phyloP scores from a whole-genome alignment of 2,888 invertebrate species.

The Campoletis raptor region DNA sequence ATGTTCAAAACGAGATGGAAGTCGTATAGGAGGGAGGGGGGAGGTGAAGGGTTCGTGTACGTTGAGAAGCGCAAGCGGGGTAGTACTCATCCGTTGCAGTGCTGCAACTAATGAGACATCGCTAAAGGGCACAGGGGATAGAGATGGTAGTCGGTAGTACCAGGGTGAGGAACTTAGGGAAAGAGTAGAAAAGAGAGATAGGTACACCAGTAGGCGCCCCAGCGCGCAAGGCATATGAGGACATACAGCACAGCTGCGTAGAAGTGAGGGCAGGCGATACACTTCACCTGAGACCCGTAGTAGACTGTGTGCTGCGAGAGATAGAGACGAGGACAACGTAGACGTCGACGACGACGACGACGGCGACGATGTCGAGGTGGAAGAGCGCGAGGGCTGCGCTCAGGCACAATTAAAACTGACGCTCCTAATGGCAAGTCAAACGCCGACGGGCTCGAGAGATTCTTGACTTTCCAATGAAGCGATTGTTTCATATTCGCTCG shows the following conservation, averaged over 20 bases:
- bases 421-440: slow-evolving; percentile 85
- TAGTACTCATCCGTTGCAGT: slow-evolving; percentile 83
- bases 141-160: slow-evolving; percentile 63
- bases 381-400: slow-evolving; percentile 76
- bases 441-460: slow-evolving; percentile 85
- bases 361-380: slow-evolving; percentile 74
- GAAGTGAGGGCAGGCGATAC: slow-evolving; percentile 82
- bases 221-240: slow-evolving; percentile 71
- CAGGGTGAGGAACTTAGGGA: slow-evolving; percentile 30
- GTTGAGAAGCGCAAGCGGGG: slow-evolving; percentile 73
- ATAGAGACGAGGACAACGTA: slow-evolving; percentile 73
- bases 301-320: slow-evolving; percentile 76
- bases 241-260: slow-evolving; percentile 77
- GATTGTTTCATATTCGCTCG: slow-evolving; percentile 84
- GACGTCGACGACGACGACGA: slow-evolving; percentile 71
- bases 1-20: slow-evolving; percentile 59
- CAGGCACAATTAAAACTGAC: slow-evolving; percentile 85
- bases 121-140: slow-evolving; percentile 83
- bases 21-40: slow-evolving; percentile 50
- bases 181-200: slow-evolving; percentile 60
- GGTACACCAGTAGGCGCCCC: slow-evolving; percentile 72
- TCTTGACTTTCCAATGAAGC: slow-evolving; percentile 85
- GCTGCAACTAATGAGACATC: slow-evolving; percentile 85
- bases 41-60: slow-evolving; percentile 67
- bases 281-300: slow-evolving; percentile 83